These are phyloP conservation scores for Parochlus steinenii DNA, from an alignment of 2,888 invertebrate species.

Conservation along the genomic window DNA sequence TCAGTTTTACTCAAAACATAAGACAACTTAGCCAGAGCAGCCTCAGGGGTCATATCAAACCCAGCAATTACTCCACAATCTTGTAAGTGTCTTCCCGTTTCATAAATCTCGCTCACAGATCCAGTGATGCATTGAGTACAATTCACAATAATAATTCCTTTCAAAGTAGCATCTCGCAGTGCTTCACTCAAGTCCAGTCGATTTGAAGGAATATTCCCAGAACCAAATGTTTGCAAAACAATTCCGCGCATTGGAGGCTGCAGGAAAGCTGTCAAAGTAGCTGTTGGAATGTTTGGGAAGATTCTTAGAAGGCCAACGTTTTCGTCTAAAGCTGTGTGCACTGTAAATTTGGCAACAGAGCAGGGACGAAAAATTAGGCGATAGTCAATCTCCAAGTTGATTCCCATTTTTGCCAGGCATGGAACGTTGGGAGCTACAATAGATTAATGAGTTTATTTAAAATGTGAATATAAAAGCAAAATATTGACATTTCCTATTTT, in stretches of 20 bases:
- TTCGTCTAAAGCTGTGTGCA: constrained; percentile 57
- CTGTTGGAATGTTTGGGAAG: constrained; percentile 78
- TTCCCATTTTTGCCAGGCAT: constrained; percentile 67
- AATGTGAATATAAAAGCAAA: constrained; percentile 67
- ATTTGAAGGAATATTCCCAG: constrained; percentile 81
- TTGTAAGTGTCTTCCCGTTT: constrained; percentile 52
- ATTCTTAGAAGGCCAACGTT: constrained; percentile 76
- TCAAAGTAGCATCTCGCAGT: constrained; percentile 47
- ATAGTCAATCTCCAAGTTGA: constrained; percentile 42
- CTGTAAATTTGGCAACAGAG: constrained; percentile 44
- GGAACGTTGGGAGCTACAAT: constrained; percentile 79
- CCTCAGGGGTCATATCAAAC: constrained; percentile 60
- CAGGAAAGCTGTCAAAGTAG: constrained; percentile 53
- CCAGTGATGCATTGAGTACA: constrained; percentile 83
- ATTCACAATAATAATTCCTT: constrained; percentile 78
- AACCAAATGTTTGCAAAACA: constrained; percentile 82
- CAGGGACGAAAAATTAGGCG: constrained; percentile 39
- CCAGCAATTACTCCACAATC: constrained; percentile 25
- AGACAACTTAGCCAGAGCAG: constrained; percentile 77
- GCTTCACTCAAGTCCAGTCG: constrained; percentile 61
- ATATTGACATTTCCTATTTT: too few species aligned
- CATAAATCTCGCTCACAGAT: constrained; percentile 62
- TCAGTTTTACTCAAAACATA: constrained; percentile 73
- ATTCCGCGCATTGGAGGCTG: constrained; percentile 65
- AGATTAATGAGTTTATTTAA: too few species aligned